A percentile compares a stretch with the other conserved stretches of the same genome.
These are phyloP conservation scores for Pseudococcus longispinus DNA, from an alignment of 2,888 invertebrate genomes.

Conservation along the genomic window DNA sequence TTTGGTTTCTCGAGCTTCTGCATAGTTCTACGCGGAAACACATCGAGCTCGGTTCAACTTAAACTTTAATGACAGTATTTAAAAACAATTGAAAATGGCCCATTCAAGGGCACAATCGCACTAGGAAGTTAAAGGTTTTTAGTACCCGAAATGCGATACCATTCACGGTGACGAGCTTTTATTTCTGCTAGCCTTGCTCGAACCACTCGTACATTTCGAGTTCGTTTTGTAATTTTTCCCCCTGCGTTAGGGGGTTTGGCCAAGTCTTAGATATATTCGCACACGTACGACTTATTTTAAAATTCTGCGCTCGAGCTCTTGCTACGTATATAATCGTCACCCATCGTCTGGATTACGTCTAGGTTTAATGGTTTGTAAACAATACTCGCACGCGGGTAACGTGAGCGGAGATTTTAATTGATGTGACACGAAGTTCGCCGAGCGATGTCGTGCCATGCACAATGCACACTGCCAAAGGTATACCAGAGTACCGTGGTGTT, in stretches of 20 bases:
- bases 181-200: neutral
- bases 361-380: slow-evolving; percentile 24
- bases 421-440: neutral
- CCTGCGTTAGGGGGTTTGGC: neutral
- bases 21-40: neutral
- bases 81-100: slow-evolving; percentile 3
- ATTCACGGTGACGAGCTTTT: slow-evolving; percentile 18
- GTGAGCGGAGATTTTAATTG: slow-evolving; percentile 31
- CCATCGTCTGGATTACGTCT: neutral
- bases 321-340: slow-evolving; percentile 6
- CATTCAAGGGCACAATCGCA: neutral
- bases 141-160: neutral
- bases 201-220: neutral
- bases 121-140: slow-evolving; percentile 18
- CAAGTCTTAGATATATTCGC: too few species aligned
- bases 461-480: slow-evolving; percentile 11
- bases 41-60: neutral
- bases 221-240: neutral
- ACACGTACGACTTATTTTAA: neutral
- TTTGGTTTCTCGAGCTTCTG: neutral
- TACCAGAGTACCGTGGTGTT: neutral
- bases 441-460: slow-evolving; percentile 7
- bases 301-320: slow-evolving; percentile 2
- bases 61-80: neutral
- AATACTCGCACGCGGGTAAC: neutral